Conservation (phyloP, 2,113 vertebrate genomes). For the Benitochromis conjunctus region DNA sequence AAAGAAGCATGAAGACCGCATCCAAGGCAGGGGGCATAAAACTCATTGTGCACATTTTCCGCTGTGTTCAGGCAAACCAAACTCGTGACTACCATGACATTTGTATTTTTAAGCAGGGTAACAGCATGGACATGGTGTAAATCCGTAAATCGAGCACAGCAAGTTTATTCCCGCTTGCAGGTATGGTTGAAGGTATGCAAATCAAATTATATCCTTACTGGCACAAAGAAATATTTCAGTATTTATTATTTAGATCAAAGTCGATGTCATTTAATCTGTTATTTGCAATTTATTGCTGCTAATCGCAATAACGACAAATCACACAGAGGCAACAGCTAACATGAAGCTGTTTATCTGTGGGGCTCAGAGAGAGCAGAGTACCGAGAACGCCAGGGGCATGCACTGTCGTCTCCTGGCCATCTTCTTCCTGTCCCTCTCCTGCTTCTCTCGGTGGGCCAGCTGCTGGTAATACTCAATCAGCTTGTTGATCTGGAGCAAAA, state of each 20-base stretch:
- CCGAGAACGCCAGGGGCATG: constrained; percentile 95
- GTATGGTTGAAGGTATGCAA: background rate
- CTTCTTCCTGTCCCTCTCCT: constrained; percentile 95
- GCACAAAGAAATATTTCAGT: background rate
- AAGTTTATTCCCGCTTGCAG: background rate
- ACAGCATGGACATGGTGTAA: background rate
- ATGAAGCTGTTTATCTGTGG: background rate
- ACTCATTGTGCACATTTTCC: background rate
- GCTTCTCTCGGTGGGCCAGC: constrained; percentile 94
- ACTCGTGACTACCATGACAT: background rate
- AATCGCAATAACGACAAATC: background rate
- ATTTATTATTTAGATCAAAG: background rate
- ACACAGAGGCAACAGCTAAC: background rate
- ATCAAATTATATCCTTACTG: background rate
- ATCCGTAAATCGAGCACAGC: background rate
- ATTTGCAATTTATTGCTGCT: background rate
- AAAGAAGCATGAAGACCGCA: background rate
- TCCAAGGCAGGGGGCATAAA: background rate
- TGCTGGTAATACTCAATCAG: constrained; percentile 98
- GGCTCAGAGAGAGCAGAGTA: constrained; percentile 60
- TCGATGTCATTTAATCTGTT: background rate
- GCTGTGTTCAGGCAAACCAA: background rate
- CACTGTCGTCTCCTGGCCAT: constrained; percentile 89
- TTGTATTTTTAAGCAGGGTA: background rate
- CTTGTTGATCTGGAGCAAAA: constrained; percentile 86